phyloP scores from a whole-genome alignment of 2,888 invertebrate species.

The Serripes groenlandicus region DNA sequence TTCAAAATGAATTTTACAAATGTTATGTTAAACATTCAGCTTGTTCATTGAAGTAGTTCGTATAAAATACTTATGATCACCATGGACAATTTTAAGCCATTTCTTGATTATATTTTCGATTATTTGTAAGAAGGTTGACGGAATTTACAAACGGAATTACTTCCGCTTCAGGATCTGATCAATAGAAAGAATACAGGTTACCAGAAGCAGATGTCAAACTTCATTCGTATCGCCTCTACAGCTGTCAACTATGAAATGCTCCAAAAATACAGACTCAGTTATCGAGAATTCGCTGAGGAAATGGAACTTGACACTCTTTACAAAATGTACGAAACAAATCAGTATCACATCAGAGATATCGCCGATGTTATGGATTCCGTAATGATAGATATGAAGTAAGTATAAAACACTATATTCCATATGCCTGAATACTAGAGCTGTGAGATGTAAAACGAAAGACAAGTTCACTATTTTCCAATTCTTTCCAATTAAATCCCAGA shows the following conservation, averaged over 20 bases:
- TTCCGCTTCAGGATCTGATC: slow-evolving; percentile 25
- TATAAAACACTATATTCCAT: not conserved
- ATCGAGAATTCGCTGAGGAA: slow-evolving; percentile 45
- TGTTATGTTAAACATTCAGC: too few species aligned
- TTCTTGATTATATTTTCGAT: not conserved
- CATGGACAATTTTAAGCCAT: not conserved
- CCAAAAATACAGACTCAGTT: slow-evolving; percentile 43
- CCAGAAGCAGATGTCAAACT: slow-evolving; percentile 14
- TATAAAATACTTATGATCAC: not conserved
- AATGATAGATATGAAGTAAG: slow-evolving; percentile 4
- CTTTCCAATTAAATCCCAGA: too few species aligned
- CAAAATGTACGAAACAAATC: slow-evolving; percentile 55
- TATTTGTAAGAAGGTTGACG: not conserved
- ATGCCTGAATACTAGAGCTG: too few species aligned
- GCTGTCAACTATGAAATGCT: slow-evolving; percentile 35
- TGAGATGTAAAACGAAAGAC: too few species aligned
- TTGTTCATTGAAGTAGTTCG: too few species aligned
- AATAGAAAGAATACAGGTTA: slow-evolving; percentile 23
- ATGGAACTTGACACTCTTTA: slow-evolving; percentile 22
- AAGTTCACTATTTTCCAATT: too few species aligned
- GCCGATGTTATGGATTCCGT: slow-evolving; percentile 14
- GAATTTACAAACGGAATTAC: not conserved
- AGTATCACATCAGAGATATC: slow-evolving; percentile 51
- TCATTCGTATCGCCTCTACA: slow-evolving; percentile 4
- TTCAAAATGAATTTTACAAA: too few species aligned